A percentile compares a stretch with the other conserved stretches of the same genome.
These are phyloP conservation scores for Elysia crispata DNA, from an alignment of 2,888 invertebrate genomes.

Conservation along the genomic window DNA sequence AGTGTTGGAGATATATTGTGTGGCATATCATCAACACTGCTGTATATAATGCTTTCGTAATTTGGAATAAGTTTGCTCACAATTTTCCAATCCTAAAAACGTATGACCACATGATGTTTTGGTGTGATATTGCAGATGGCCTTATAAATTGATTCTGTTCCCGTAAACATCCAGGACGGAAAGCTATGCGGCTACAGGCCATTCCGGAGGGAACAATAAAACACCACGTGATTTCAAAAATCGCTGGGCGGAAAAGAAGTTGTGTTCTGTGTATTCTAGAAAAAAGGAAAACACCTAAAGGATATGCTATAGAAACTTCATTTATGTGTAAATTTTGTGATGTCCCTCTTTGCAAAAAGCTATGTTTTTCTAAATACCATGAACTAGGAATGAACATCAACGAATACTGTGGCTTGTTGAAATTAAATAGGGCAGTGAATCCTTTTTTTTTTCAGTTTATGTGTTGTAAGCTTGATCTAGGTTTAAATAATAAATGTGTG, in stretches of 20 bases:
- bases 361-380: no score
- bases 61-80: not conserved
- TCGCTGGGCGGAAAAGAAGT: not conserved
- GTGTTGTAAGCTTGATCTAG: no score
- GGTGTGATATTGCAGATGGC: not conserved
- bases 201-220: not conserved
- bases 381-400: no score
- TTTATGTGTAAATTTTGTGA: no score
- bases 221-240: not conserved
- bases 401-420: no score
- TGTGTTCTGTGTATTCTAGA: not conserved
- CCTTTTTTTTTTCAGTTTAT: no score
- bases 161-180: conserved; percentile 9
- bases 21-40: conserved; percentile 12
- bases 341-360: no score
- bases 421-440: no score
- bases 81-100: not conserved
- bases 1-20: conserved; percentile 7
- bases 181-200: not conserved
- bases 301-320: no score
- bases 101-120: conserved; percentile 22
- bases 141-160: conserved; percentile 1
- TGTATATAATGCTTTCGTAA: not conserved
- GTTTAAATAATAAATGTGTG: no score
- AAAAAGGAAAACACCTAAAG: not conserved